phyloP scores from a whole-genome alignment of 2,113 vertebrate species.

The Typhlomys cinereus region DNA sequence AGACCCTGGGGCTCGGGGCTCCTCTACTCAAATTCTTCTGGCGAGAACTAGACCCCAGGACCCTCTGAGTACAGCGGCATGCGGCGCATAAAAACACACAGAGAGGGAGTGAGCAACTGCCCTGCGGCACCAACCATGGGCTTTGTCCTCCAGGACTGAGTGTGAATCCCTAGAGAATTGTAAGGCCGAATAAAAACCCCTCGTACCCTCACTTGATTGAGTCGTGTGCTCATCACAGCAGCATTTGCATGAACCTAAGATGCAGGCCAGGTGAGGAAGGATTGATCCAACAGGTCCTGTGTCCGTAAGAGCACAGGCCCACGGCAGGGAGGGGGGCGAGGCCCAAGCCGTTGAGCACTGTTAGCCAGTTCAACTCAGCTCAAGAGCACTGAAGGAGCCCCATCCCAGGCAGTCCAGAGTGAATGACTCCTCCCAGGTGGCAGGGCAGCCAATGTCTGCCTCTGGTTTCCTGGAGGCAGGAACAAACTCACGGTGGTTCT shows the following conservation, averaged over 20 bases:
- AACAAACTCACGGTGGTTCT: background rate
- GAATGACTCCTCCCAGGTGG: background rate
- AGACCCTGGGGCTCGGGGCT: no score
- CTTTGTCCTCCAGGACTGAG: background rate
- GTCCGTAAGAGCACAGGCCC: background rate
- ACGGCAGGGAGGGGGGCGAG: background rate
- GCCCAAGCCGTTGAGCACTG: background rate
- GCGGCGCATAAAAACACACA: no score
- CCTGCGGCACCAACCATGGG: background rate
- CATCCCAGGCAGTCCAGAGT: background rate
- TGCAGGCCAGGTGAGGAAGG: background rate
- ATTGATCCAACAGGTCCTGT: rapidly evolving
- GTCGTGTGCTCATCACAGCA: no score
- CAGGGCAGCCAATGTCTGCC: background rate
- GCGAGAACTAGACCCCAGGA: no score
- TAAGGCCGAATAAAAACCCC: no score
- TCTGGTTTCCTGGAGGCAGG: background rate
- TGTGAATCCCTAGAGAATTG: background rate
- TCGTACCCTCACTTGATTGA: no score
- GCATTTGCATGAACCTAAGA: no score
- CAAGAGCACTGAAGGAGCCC: rapidly evolving
- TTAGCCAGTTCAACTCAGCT: background rate
- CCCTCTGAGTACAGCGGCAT: no score
- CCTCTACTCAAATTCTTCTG: no score
- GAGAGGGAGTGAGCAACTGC: background rate